Conservation (phyloP, 2,797 vertebrate species). For the Peromyscus melanophrys region DNA sequence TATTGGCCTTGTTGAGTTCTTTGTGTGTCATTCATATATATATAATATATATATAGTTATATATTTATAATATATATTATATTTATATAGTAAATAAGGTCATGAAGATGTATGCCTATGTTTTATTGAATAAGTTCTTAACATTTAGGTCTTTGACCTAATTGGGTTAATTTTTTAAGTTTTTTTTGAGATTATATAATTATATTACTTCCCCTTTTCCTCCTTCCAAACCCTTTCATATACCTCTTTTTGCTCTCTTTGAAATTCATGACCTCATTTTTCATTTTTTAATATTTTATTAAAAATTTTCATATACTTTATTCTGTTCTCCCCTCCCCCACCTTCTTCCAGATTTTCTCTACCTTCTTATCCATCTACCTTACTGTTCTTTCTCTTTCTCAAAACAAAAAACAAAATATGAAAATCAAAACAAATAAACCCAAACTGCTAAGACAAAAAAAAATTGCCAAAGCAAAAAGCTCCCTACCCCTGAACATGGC, state of each 20-base stretch:
- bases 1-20: neutral
- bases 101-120: conserved; percentile 1
- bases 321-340: neutral
- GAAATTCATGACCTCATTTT: neutral
- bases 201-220: neutral
- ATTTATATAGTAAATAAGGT: neutral
- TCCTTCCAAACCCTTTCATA: neutral
- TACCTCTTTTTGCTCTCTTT: neutral
- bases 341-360: too few relatives aligned
- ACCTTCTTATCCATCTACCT: neutral
- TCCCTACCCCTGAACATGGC: neutral
- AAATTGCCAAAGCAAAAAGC: neutral
- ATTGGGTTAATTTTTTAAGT: neutral
- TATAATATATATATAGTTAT: neutral
- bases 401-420: neutral
- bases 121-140: conserved; percentile 46
- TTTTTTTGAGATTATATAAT: neutral
- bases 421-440: neutral
- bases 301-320: neutral
- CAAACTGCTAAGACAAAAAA: neutral
- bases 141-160: conserved; percentile 24
- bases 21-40: neutral
- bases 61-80: neutral
- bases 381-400: neutral
- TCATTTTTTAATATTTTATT: neutral